A percentile compares a stretch with the other conserved stretches of the same genome.
phyloP scores from a whole-genome alignment of 2,888 invertebrate genomes.

The Lymantria monacha region DNA sequence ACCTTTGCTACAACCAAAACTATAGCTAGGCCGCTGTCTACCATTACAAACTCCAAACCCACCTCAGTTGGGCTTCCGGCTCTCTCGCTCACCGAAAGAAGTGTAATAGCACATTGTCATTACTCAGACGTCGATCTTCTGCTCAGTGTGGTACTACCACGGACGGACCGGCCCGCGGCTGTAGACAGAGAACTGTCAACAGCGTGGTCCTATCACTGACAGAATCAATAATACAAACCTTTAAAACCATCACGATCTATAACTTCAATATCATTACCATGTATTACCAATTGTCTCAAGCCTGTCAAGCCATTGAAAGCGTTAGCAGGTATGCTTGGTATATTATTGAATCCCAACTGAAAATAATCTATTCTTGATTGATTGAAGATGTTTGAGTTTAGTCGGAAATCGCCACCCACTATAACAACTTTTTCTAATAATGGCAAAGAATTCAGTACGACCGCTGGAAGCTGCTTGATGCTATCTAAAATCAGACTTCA shows the following conservation, averaged over 20 bases:
- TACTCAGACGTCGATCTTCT: no score
- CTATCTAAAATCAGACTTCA: neutral
- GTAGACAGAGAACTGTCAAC: no score
- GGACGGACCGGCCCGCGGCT: no score
- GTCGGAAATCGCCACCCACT: neutral
- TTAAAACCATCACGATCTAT: neutral
- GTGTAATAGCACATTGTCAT: no score
- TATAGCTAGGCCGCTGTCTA: no score
- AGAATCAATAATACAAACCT: neutral
- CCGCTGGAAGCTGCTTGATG: neutral
- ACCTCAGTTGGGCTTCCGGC: no score
- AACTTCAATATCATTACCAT: neutral
- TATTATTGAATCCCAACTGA: neutral
- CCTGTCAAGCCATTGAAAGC: neutral
- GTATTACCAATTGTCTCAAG: neutral
- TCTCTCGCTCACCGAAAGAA: no score
- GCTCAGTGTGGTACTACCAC: no score
- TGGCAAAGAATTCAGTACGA: neutral
- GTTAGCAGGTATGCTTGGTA: neutral
- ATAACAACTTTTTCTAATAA: neutral
- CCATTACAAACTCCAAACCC: no score
- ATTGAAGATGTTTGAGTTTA: neutral
- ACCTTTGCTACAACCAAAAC: no score
- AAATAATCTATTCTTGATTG: neutral
- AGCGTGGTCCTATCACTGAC: no score